These are phyloP conservation scores for Lepidocyrtoides sp. DNA, from an alignment of 2,888 invertebrate species.

Conservation along the genomic window DNA sequence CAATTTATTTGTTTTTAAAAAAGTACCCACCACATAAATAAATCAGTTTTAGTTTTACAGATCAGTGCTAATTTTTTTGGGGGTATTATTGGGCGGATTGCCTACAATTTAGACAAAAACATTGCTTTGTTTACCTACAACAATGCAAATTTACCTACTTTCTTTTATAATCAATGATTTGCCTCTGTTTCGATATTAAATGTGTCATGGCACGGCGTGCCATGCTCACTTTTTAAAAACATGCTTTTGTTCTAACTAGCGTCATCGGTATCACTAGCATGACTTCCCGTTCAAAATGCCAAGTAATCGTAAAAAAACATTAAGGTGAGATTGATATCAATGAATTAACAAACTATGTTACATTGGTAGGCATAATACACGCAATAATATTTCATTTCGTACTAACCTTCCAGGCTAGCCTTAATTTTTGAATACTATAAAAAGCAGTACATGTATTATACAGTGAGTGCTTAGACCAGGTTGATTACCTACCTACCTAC, in stretches of 20 bases:
- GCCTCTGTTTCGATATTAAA: conserved; percentile 19
- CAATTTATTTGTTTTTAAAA: no score
- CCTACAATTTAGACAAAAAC: not conserved
- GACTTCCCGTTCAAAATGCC: conserved; percentile 40
- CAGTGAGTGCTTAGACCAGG: no score
- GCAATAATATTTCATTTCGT: not conserved
- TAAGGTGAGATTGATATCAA: conserved; percentile 13
- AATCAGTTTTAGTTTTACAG: not conserved
- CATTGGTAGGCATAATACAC: not conserved
- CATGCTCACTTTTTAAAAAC: not conserved
- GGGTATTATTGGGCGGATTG: conserved; percentile 28
- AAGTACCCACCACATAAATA: not conserved
- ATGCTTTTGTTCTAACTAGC: not conserved
- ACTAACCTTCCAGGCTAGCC: conserved; percentile 38
- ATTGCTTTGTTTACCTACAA: conserved; percentile 6
- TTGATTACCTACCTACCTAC: no score
- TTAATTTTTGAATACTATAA: not conserved
- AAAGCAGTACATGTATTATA: not conserved
- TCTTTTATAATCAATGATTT: conserved; percentile 5
- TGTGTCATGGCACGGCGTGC: not conserved
- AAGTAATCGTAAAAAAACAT: conserved; percentile 15
- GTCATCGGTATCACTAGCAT: not conserved
- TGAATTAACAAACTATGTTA: not conserved
- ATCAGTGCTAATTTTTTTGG: conserved; percentile 17
- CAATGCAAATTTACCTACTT: conserved; percentile 35